Conservation (phyloP, 2,113 vertebrate genomes). For the Myxocyprinus asiaticus region DNA sequence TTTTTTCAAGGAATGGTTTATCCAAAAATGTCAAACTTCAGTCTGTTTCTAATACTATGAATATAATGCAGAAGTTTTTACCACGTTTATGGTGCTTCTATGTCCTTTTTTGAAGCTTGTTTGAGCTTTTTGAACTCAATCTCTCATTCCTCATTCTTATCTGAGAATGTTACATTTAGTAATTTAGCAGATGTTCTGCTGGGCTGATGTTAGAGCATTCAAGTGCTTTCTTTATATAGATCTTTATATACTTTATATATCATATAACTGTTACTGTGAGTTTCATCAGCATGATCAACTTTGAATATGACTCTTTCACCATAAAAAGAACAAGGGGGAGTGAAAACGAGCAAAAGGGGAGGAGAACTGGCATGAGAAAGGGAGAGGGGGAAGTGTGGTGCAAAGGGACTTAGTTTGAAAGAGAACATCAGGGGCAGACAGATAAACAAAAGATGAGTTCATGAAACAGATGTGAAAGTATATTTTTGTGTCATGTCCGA, state of each 20-base stretch:
- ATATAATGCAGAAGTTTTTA: background rate
- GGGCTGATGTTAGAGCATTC: background rate
- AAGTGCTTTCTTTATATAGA: background rate
- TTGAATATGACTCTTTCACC: background rate
- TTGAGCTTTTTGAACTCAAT: background rate
- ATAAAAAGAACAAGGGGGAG: too few species aligned
- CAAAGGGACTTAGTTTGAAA: slow-evolving; percentile 14
- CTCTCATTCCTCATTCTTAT: background rate
- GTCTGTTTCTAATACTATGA: background rate
- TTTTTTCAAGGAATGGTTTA: background rate
- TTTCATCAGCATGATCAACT: slow-evolving; percentile 62
- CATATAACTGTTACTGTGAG: slow-evolving; percentile 48
- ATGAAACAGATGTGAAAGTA: slow-evolving; percentile 12
- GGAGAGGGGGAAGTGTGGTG: slow-evolving; percentile 16
- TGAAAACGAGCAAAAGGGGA: background rate
- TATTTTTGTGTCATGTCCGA: slow-evolving; percentile 8
- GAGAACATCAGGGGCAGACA: background rate
- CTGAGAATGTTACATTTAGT: background rate
- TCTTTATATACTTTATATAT: background rate
- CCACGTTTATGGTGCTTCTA: too few species aligned
- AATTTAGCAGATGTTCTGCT: background rate
- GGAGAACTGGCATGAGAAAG: slow-evolving; percentile 4
- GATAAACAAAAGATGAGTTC: slow-evolving; percentile 27
- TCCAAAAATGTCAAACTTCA: too few species aligned
- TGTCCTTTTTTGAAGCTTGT: too few species aligned